A percentile compares a stretch with the other conserved stretches of the same genome.
Evolutionary conservation across 2,113 vertebrate genomes (phyloP).

Genomic region (Callaeas wilsoni): DNA sequence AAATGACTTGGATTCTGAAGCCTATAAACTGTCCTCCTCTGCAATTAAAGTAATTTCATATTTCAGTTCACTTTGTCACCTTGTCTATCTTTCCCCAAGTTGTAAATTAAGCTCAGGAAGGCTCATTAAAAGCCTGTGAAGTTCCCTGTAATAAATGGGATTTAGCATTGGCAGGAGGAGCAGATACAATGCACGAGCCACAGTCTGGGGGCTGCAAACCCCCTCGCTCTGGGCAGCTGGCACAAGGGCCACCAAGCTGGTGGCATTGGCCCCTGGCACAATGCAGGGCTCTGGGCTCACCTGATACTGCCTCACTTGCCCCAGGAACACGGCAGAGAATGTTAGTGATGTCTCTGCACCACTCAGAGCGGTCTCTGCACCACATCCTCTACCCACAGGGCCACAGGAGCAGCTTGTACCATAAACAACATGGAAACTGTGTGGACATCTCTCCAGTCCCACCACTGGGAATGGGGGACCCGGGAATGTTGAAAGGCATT

Average conservation of each 20-base stretch:
- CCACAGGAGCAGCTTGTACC: not conserved
- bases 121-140: not conserved
- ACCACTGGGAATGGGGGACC: accelerated
- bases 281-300: not conserved
- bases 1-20: slow-evolving; percentile 55
- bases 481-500: accelerated
- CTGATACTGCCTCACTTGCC: not conserved
- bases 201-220: not conserved
- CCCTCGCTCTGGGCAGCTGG: not conserved
- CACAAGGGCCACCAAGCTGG: not conserved
- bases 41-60: slow-evolving; percentile 58
- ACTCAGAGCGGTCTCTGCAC: not conserved
- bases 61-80: slow-evolving; percentile 53
- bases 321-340: accelerated
- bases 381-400: not conserved
- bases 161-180: not conserved
- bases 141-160: not conserved
- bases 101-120: slow-evolving; percentile 21
- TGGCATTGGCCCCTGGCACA: not conserved
- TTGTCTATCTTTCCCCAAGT: slow-evolving; percentile 43
- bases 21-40: slow-evolving; percentile 41
- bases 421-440: accelerated
- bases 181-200: accelerated
- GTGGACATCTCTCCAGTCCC: accelerated
- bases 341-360: not conserved